Base-by-base conservation (phyloP, 1,140 invertebrate genomes). In the Nebria ingens region DNA sequence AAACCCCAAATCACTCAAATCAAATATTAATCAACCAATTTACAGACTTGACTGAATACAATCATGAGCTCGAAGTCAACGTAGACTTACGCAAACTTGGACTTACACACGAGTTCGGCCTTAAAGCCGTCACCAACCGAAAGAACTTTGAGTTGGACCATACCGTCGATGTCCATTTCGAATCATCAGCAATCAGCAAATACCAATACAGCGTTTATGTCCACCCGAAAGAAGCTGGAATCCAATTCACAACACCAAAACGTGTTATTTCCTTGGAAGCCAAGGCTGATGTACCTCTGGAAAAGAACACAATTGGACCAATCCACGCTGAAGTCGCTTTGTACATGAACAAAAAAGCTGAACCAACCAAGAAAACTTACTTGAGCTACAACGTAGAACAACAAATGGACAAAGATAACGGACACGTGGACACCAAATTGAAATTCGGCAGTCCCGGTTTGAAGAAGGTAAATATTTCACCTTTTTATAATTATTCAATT, bases 51-150 rank as follows among this genome's bases (percentile, higher is more conserved):
- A 19, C 64, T 2, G 62, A 73, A 25, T 63, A 73, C 13, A 70
- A 80, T 61, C 75, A 81, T 57, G 74, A 77, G 45, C 62, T 81
- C 4, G 73, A 79, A 13, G 68, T 82, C 3, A 69, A 78, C 34
- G 68, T 87, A 0, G 84, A 88, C 65, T 66, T 88, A 1, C 81
- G 82, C 49, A 84, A 84, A 62, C 72, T 86, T 20, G 84, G 85
- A 12, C 75, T 86, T 11, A 76, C 80, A 0, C 79, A 84, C 17
- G 85, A 87, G 62, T 81, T 88, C 59, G 82, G 83, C 19, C 68
- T 87, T 0, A 79, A 84, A 63, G 74, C 80, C 0, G 77, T 70
- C 15, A 82, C 77, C 12, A 78, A 78, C 29, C 72, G 79, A 12
- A 77, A 79, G 2, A 75, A 78, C 19, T 71, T 76, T 19, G 72